Conservation (phyloP, 2,797 vertebrate genomes). For the Brachyrhaphis roseni region DNA sequence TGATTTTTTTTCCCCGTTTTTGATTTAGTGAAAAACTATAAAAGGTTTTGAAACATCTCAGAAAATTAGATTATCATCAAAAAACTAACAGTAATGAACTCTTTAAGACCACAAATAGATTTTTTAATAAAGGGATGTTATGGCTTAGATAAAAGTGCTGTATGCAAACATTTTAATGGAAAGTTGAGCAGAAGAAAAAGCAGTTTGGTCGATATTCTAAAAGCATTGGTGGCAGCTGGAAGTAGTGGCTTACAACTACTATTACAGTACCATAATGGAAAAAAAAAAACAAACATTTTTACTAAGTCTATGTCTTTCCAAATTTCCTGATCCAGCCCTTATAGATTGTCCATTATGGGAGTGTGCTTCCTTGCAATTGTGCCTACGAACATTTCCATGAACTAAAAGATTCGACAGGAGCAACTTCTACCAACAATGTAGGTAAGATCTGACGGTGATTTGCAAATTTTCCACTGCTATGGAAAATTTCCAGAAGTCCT, state of each 20-base stretch:
- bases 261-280: no score
- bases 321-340: background rate
- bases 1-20: background rate
- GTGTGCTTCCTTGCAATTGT: background rate
- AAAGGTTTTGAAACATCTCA: background rate
- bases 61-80: background rate
- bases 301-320: background rate
- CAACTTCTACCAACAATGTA: background rate
- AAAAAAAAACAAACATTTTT: no score
- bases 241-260: no score
- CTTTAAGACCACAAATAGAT: background rate
- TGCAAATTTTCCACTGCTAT: background rate
- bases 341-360: background rate
- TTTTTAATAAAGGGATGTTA: background rate
- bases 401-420: background rate
- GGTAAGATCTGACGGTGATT: background rate
- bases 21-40: background rate
- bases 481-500: background rate
- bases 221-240: no score
- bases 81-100: background rate
- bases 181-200: background rate
- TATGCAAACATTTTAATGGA: background rate
- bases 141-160: background rate
- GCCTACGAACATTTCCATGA: background rate
- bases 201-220: no score